Conservation (phyloP, 2,888 invertebrate genomes). For the Zhuqinia jingwanae region DNA sequence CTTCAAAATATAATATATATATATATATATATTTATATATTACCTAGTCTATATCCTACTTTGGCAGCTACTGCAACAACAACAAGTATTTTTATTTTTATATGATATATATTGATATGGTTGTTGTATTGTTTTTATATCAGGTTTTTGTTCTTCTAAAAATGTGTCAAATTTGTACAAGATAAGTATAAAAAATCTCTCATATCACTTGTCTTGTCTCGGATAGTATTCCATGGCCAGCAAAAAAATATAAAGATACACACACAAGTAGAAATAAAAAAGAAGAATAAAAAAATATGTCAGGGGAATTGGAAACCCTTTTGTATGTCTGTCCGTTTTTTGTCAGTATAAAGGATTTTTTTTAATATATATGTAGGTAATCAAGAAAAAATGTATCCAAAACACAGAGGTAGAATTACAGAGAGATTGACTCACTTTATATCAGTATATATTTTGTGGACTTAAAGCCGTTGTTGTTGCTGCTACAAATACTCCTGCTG, state of each 20-base stretch:
- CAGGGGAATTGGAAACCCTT: slow-evolving; percentile 28
- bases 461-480: not conserved
- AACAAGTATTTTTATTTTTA: not conserved
- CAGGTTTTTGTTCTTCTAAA: too few species aligned
- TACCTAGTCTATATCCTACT: too few species aligned
- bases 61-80: not conserved
- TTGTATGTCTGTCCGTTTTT: not conserved
- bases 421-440: too few species aligned
- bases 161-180: not conserved
- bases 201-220: slow-evolving; percentile 29
- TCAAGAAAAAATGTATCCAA: too few species aligned
- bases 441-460: not conserved
- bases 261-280: not conserved
- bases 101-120: too few species aligned
- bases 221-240: slow-evolving; percentile 4
- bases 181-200: slow-evolving; percentile 8
- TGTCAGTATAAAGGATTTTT: not conserved
- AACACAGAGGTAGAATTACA: too few species aligned
- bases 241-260: too few species aligned
- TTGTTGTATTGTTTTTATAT: too few species aligned
- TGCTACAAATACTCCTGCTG: too few species aligned
- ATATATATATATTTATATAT: too few species aligned
- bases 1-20: not conserved
- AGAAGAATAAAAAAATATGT: slow-evolving; percentile 12
- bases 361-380: not conserved